Conservation (phyloP, 1,140 invertebrate genomes). For the Drosophila pandora region DNA sequence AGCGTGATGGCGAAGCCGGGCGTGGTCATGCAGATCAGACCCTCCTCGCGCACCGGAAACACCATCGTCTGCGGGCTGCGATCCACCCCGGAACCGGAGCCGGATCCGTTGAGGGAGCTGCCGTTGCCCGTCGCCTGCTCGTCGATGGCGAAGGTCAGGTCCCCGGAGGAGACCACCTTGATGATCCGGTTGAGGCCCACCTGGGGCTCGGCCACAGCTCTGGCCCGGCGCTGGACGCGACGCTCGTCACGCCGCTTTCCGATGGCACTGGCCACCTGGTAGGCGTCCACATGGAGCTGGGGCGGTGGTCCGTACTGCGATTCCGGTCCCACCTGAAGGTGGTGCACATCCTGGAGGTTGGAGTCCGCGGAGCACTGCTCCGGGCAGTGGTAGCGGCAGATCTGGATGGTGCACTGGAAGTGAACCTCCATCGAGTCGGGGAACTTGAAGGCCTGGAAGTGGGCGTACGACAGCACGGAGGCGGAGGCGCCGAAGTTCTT, state of each 20-base stretch:
- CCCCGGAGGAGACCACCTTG: conserved; percentile 93
- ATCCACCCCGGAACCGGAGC: conserved; percentile 83
- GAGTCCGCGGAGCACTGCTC: conserved; percentile 91
- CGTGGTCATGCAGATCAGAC: conserved; percentile 95
- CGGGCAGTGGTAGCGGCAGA: conserved; percentile 95
- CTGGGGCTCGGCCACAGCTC: conserved; percentile 86
- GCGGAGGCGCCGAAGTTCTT: conserved; percentile 97
- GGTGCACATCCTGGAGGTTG: conserved; percentile 84
- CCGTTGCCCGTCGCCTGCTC: conserved; percentile 85
- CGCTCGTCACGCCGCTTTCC: conserved; percentile 90
- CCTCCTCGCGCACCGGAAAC: conserved; percentile 87
- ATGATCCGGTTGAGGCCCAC: conserved; percentile 93
- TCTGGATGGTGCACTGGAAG: conserved; percentile 98
- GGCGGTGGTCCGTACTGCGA: conserved; percentile 89
- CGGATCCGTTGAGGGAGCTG: conserved; percentile 54
- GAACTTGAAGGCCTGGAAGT: conserved; percentile 98
- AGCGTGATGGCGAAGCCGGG: conserved; percentile 94
- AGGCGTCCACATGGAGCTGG: conserved; percentile 85
- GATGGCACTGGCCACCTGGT: conserved; percentile 84
- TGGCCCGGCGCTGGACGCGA: conserved; percentile 87
- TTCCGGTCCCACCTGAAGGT: conserved; percentile 85
- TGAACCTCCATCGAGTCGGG: conserved; percentile 98
- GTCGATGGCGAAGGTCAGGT: conserved; percentile 91
- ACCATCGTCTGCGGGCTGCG: conserved; percentile 87
- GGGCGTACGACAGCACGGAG: conserved; percentile 95